Base-by-base conservation (phyloP, 2,888 invertebrate genomes). In the Athetis lepigone region DNA sequence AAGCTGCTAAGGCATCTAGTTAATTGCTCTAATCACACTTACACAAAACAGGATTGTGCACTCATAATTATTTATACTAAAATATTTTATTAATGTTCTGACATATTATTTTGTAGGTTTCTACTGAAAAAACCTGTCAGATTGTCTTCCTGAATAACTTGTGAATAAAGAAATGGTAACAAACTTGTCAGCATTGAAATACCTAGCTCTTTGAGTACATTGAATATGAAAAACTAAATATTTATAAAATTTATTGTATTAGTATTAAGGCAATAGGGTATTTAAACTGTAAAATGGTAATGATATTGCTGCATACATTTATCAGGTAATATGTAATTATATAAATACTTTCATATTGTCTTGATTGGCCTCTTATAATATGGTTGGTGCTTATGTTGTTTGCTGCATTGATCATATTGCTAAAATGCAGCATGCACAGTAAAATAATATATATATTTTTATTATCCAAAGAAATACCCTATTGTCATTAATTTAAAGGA, bases 1-100 rank as follows among this genome's bases (percentile, higher is more conserved):
- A 98, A 91, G 97, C 97, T 39, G 96, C 96, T 40, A 97, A 96
- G 86, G 92, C 85, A 25, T 85, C 88, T 63, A 89, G 87, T 80
- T 90, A 91, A 87, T 82, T 63, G 54, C 11, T 27, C 18, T 43
- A 16, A 16, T 33, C 27, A 51, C 40, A 42, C 37, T 42, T 45
- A 45, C 25, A 61, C n/a, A 18, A 9, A 25, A 62, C 47, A 55
- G 52, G 43, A 55, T 36, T 33, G 51, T 25, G 40, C 43, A 70
- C 21, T 59, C 45, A n/a, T n/a, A 29, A 45, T 52, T 45, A 58
- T 51, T 56, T 49, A 42, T 40, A 49, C 21, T 37, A 13, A 21
- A 61, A 25, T 25, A 25, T 36, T 64, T 42, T 39, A 43, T 54
- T 39, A 36, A 40, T 54, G 49, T 39, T 45, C 29, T 36, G 2